Evolutionary conservation across 2,113 vertebrate genomes (phyloP).

Genomic region (Sus scrofa): DNA sequence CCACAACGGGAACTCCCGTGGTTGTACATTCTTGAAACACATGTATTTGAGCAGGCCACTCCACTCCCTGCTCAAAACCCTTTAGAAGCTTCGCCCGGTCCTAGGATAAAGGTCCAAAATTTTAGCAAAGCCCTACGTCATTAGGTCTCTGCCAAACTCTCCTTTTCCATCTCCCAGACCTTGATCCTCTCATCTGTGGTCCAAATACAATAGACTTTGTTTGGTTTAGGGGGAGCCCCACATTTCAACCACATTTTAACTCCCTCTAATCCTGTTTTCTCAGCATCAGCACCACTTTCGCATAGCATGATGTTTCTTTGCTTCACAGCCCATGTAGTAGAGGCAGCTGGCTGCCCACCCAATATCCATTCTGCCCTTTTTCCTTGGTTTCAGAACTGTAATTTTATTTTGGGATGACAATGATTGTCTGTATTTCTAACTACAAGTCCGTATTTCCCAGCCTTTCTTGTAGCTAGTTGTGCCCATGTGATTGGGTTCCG

Average conservation of each 20-base stretch:
- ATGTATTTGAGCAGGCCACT: background rate
- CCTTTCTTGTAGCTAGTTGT: background rate
- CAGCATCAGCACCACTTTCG: background rate
- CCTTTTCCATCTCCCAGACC: background rate
- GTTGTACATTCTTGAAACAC: background rate
- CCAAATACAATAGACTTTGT: background rate
- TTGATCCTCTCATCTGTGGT: background rate
- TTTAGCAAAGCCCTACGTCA: background rate
- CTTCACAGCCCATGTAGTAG: background rate
- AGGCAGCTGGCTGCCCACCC: background rate
- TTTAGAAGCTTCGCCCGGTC: background rate
- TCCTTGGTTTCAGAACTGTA: background rate
- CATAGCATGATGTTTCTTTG: background rate
- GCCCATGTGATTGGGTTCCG: background rate
- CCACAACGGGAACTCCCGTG: too few species aligned
- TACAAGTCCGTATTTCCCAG: background rate
- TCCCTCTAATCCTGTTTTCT: background rate
- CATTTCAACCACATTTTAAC: background rate
- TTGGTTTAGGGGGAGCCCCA: background rate
- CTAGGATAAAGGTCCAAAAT: background rate
- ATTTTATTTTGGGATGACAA: background rate
- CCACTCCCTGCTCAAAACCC: background rate
- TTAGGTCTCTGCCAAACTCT: background rate
- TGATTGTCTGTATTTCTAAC: background rate
- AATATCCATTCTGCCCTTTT: background rate